Evolutionary conservation across 2,113 vertebrate species (phyloP).

Genomic region (Alosa alosa): DNA sequence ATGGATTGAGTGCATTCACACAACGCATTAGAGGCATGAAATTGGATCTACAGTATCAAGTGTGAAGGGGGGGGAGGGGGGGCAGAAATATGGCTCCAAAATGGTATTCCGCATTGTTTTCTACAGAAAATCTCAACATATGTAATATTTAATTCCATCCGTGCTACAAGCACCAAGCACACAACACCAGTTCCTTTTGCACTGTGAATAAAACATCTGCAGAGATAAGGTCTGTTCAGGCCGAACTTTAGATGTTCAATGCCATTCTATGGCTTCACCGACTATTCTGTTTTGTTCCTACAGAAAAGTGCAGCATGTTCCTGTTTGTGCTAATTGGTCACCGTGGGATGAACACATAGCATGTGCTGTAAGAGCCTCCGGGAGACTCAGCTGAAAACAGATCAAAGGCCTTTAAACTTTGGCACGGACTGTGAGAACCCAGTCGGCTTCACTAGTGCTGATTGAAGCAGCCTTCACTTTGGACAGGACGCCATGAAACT

Average conservation of each 20-base stretch:
- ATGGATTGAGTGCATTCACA: too few species aligned
- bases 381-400: not conserved
- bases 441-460: not conserved
- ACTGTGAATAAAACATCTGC: not conserved
- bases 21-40: too few species aligned
- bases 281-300: not conserved
- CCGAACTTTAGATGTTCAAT: not conserved
- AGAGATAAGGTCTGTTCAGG: not conserved
- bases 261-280: not conserved
- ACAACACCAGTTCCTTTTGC: not conserved
- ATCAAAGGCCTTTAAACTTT: constrained; percentile 11
- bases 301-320: constrained; percentile 2
- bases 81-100: too few species aligned
- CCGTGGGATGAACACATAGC: not conserved
- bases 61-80: too few species aligned
- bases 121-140: too few species aligned
- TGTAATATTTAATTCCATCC: too few species aligned
- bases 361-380: not conserved
- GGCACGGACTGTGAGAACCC: not conserved
- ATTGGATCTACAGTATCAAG: too few species aligned
- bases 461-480: not conserved
- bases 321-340: constrained; percentile 6
- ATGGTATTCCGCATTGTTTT: too few species aligned
- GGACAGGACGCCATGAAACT: not conserved
- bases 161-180: too few species aligned